Base-by-base conservation (phyloP, 2,888 invertebrate genomes). In the Malthinus seriepunctatus region DNA sequence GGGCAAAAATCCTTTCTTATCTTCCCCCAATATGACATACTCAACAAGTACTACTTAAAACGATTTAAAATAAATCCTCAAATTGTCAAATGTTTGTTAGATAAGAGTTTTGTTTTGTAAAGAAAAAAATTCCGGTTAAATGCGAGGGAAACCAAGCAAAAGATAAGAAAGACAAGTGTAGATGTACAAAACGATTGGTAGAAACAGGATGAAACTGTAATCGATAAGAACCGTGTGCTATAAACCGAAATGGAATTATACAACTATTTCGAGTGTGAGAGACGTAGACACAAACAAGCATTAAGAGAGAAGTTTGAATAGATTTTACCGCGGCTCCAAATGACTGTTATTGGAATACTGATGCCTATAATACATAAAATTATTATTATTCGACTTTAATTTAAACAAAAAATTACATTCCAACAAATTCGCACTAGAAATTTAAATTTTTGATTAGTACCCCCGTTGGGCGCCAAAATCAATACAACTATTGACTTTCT, bases 51-150 rank as follows among this genome's bases (percentile, higher is more conserved):
- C 23, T 23, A 23, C 23, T 23, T 23, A 23, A 23, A 23, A 23
- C 23, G 23, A 23, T 23, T 23, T 23, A 23, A 61, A 53, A 61
- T 23, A 23, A 23, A 23, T 56, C 46, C 51, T 49, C 54, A 50
- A 61, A 61, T 61, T 61, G 61, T 61, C 61, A 61, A 56, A 47
- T 51, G 47, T 46, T 61, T 61, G 61, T 61, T 56, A 61, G 61
- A 47, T 51, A 51, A 51, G 32, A 34, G 56, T 56, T 56, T 56
- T 39, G 50, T 56, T 56, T 56, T 39, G 38, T 23, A 48, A 38
- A 32, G 50, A 57, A 38, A 51, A 45, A 39, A 35, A 35, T 35
- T 45, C 35, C 35, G 50, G 37, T 35, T 23, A 23, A 23, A 23
- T 10, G 32, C 8, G 39, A 45, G 44, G 53, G 61, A 42, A 56